phyloP scores from a whole-genome alignment of 2,113 vertebrate species.

The Ptychochromis oligacanthus region DNA sequence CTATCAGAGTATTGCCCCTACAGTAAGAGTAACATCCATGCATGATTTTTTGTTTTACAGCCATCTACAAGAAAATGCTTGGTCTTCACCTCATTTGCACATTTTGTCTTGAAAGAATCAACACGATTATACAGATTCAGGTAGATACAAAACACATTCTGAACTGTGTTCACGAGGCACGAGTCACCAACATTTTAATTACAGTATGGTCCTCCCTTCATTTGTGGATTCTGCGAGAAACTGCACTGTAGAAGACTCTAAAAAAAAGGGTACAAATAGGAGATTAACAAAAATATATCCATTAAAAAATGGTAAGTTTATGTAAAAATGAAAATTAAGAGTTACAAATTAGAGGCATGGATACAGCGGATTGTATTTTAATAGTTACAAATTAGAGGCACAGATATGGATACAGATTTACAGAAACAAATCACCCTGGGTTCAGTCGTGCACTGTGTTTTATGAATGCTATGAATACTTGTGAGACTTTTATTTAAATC shows the following conservation, averaged over 20 bases:
- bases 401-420: background rate
- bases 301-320: background rate
- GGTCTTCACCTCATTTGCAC: accelerated
- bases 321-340: background rate
- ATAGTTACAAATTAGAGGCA: background rate
- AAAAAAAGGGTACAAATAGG: background rate
- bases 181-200: no score
- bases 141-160: background rate
- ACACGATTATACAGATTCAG: background rate
- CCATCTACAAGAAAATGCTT: background rate
- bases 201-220: background rate
- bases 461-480: background rate
- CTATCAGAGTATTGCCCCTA: background rate
- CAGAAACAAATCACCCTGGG: background rate
- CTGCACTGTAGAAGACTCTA: background rate
- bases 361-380: background rate
- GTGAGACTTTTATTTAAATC: conserved; percentile 13
- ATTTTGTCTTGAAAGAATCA: background rate
- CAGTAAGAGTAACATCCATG: background rate
- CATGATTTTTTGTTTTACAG: background rate
- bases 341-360: no score
- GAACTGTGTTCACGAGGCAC: background rate
- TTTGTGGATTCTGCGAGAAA: background rate
- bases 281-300: background rate
- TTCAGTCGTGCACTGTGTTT: background rate